Evolutionary conservation across 2,797 vertebrate species (phyloP), one percentile per base, ranked within the genome.

Genomic region (Anguilla obscura): DNA sequence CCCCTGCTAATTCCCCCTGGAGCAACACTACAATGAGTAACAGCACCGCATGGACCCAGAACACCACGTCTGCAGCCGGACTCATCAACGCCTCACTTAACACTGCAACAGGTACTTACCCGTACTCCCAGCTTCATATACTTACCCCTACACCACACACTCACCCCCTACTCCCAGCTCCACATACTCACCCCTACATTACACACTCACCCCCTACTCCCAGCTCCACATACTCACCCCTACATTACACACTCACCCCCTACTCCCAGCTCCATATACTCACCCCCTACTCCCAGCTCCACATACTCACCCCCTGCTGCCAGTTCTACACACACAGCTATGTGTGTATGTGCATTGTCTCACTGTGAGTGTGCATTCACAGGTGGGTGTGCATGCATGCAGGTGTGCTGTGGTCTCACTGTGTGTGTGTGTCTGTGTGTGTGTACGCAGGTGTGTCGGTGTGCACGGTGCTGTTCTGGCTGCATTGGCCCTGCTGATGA

Each of bases 391-490:
- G 66, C n/a, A 12, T 69, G 66, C n/a, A 24, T 63, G 16, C 16
- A 21, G 18, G 58, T 63, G 16, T 63, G 3, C 2, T 8, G 16
- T 21, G 21, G 1, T 63, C 21, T 63, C 50, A 50, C 5, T 45
- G 18, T 45, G 76, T 45, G 71, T 76, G 71, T 76, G 10, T 71
- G 66, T 71, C 27, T 71, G 69, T 40, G 74, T 76, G 12, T 76
- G 76, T n/a, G 5, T n/a, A 0, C 8, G 6, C 45, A 80, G 76
- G 76, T 27, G 24, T 63, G 86, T 48, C 60, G 40, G 18, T 58
- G 79, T 66, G 60, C 60, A 74, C 33, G 48, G 30, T 56, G 36
- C 56, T 87, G 40, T 60, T 21, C 76, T 83, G 86, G 71, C 48
- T 76, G 56, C n/a, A 36, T 12, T 45, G 50, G 54, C 12, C 33